Conservation (phyloP, 2,888 invertebrate genomes). For the Meganola albula region DNA sequence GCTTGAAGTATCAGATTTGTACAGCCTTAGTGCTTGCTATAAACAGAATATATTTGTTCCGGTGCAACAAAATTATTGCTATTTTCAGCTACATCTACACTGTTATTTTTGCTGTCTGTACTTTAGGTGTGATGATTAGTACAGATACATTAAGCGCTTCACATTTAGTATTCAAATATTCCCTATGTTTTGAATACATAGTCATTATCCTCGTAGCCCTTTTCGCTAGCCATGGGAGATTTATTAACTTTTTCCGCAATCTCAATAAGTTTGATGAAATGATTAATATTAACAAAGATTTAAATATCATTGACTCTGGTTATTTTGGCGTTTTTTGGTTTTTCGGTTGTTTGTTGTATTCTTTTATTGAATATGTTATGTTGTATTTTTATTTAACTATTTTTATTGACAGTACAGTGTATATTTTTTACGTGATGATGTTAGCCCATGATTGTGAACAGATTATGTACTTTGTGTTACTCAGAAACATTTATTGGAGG, state of each 20-base stretch:
- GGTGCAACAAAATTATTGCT: conserved; percentile 22
- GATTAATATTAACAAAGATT: conserved; percentile 40
- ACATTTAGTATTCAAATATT: conserved; percentile 33
- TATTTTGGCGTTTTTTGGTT: conserved; percentile 26
- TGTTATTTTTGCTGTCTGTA: conserved; percentile 12
- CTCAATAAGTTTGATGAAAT: conserved; percentile 41
- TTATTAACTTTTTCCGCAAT: conserved; percentile 35
- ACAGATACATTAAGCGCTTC: conserved; percentile 21
- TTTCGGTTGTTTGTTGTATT: conserved; percentile 22
- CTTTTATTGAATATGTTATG: conserved; percentile 32
- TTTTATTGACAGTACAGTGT: conserved; percentile 15
- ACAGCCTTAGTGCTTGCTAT: conserved; percentile 34
- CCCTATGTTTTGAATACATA: conserved; percentile 35
- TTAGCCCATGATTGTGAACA: conserved; percentile 47
- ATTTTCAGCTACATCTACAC: conserved; percentile 27
- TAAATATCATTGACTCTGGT: conserved; percentile 25
- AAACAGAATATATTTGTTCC: conserved; percentile 38
- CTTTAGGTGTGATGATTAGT: conserved; percentile 19
- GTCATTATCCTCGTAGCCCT: conserved; percentile 33
- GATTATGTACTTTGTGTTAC: conserved; percentile 38
- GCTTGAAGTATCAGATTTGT: conserved; percentile 30
- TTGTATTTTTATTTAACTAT: conserved; percentile 21
- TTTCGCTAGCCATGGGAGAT: conserved; percentile 31
- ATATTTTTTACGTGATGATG: conserved; percentile 27
- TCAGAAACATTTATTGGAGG: conserved; percentile 39